Evolutionary conservation across 2,113 vertebrate genomes (phyloP), one percentile per base, ranked within the genome.

Genomic region (Artemisiospiza belli): DNA sequence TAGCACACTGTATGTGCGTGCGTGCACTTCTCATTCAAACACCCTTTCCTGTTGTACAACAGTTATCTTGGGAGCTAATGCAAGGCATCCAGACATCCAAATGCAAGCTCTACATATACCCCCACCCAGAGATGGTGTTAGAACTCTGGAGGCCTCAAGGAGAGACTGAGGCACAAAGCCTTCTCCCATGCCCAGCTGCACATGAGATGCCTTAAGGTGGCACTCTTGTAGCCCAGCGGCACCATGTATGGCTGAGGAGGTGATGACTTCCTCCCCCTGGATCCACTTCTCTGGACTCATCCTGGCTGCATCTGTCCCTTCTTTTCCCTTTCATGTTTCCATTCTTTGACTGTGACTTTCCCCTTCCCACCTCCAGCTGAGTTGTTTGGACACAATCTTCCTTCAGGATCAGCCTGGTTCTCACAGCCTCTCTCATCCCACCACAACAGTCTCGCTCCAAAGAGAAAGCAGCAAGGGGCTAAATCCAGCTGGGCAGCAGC

Each of bases 1-100:
- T 94, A 92, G 88, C 95, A 89, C 57, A 89, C 77, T 96, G 83
- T 70, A 87, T 92, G 95, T 97, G 92, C 52, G 85, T 92, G 91
- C 94, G 76, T 95, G 91, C 81, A 75, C 51, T 92, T 68, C 90
- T 94, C 83, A 30, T 93, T 93, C 4, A 13, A 94, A 97, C 79
- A 97, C 92, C 86, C 95, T 83, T 96, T 96, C 94, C 95, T 81
- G 78, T 46, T 97, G 94, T 92, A 97, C 87, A 96, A 70, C 67
- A 49, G 90, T 92, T 97, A 93, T 91, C 94, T 87, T 92, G 88
- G 83, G 92, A 96, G 61, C 51, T 96, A 83, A 73, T 75, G 49
- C 51, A 91, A 94, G 47, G 47, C 85, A 89, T 73, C 61, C 62
- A 94, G 92, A 73, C 39, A 90, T 81, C 59, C 62, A 92, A 92